Evolutionary conservation across 2,797 vertebrate species (phyloP).

Genomic region (Pogoniulus pusillus): DNA sequence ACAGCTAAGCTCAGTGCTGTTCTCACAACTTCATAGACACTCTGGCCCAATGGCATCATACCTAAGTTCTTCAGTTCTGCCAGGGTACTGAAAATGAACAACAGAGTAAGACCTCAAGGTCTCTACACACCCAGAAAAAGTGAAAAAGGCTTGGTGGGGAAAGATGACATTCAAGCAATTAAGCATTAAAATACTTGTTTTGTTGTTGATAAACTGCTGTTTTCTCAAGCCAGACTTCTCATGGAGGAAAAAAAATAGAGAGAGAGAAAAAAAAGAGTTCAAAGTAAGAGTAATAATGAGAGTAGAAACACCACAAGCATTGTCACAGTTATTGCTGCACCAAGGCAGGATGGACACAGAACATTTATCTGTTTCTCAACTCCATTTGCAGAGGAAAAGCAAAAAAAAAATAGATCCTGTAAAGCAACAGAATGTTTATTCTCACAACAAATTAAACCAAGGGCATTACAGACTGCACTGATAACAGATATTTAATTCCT

Average conservation of each 20-base stretch:
- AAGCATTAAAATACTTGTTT: background rate
- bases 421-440: background rate
- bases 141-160: background rate
- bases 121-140: background rate
- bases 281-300: background rate
- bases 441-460: background rate
- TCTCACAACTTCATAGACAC: constrained; percentile 13
- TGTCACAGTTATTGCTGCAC: background rate
- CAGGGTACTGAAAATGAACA: constrained; percentile 56
- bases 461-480: background rate
- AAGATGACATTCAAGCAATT: no score
- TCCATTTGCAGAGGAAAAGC: background rate
- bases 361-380: background rate
- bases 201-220: rapidly evolving
- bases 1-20: constrained; percentile 49
- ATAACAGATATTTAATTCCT: background rate
- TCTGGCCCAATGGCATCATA: background rate
- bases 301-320: background rate
- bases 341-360: background rate
- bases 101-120: background rate
- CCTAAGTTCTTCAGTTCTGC: constrained; percentile 48
- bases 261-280: background rate
- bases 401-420: background rate
- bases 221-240: background rate
- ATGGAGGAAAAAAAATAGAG: background rate